phyloP scores from a whole-genome alignment of 2,888 invertebrate genomes.

The Pammene fasciana region DNA sequence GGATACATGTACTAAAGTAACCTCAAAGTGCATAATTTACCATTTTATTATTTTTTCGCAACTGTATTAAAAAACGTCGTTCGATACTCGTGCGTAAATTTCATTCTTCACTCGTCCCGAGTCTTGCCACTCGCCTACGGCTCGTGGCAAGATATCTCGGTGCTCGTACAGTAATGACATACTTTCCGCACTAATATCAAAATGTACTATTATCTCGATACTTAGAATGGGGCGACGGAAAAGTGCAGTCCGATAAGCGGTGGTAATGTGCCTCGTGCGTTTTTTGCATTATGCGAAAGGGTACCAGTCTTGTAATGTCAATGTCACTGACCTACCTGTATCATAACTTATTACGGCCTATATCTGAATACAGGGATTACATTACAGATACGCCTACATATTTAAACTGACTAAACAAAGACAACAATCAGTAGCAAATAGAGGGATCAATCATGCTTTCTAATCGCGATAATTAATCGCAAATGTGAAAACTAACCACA shows the following conservation, averaged over 20 bases:
- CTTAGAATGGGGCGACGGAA: constrained; percentile 6
- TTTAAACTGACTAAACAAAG: neutral
- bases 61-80: no score
- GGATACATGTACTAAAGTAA: no score
- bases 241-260: constrained; percentile 15
- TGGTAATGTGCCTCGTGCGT: neutral
- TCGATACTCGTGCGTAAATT: no score
- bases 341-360: neutral
- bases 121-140: no score
- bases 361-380: neutral
- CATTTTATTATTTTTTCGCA: no score
- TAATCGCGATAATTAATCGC: constrained; percentile 45
- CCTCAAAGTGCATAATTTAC: no score
- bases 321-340: neutral
- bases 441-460: constrained; percentile 46
- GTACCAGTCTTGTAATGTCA: neutral
- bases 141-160: no score
- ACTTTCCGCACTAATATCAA: no score
- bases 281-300: neutral
- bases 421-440: constrained; percentile 34
- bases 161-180: no score
- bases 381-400: neutral
- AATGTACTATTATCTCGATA: constrained; percentile 18
- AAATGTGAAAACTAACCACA: constrained; percentile 49
- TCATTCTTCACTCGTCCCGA: no score